These are phyloP conservation scores for Berghia stephanieae DNA, from an alignment of 1,140 invertebrate species.

Conservation along the genomic window DNA sequence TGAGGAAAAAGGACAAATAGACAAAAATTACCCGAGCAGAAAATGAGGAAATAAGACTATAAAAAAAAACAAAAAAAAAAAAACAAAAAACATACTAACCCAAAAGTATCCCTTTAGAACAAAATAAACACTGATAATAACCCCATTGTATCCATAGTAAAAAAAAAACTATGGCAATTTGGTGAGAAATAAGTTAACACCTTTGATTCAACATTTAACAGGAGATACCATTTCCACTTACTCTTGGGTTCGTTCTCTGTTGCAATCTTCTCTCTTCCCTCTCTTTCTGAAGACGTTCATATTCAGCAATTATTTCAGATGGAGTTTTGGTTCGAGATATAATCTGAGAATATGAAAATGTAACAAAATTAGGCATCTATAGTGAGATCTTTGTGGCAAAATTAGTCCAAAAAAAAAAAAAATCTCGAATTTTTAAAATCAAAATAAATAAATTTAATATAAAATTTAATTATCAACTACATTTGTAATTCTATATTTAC, in stretches of 20 bases:
- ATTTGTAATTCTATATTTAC: too few species aligned
- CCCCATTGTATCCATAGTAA: background rate
- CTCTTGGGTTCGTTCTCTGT: slow-evolving; percentile 87
- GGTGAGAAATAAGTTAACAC: background rate
- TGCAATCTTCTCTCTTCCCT: slow-evolving; percentile 84
- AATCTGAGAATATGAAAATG: slow-evolving; percentile 49
- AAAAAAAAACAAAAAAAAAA: background rate
- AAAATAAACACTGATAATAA: background rate
- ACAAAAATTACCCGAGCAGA: background rate
- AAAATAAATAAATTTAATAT: background rate
- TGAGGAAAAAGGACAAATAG: background rate
- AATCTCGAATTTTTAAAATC: slow-evolving; percentile 3
- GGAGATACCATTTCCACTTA: slow-evolving; percentile 35
- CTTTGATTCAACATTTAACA: background rate
- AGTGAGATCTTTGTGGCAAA: background rate
- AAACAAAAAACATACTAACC: background rate
- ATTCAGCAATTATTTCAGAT: slow-evolving; percentile 92
- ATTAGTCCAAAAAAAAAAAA: background rate
- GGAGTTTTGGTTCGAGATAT: slow-evolving; percentile 89
- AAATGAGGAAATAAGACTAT: background rate
- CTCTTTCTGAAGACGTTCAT: slow-evolving; percentile 82
- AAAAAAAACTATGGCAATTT: background rate
- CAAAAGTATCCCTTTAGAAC: background rate
- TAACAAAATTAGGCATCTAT: background rate
- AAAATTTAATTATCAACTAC: background rate